Base-by-base conservation (phyloP, 1,140 invertebrate species). In the Brachionus koreanus region DNA sequence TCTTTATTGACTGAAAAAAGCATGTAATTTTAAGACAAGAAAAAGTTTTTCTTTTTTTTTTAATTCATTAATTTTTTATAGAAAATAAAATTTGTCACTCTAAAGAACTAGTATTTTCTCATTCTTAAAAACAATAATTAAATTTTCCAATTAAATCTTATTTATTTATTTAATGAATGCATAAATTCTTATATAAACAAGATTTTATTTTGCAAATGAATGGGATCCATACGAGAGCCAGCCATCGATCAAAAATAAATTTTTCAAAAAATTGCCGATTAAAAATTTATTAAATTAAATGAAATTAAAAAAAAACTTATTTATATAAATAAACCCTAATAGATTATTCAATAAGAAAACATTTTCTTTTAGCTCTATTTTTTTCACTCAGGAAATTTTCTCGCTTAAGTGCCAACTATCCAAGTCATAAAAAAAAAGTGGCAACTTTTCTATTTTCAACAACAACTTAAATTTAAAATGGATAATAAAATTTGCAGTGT, bases 401-500 rank as follows among this genome's bases (percentile, higher is more conserved):
- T 37, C 69, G 43, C 69, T 12, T 74, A 46, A 12, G 69, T 74
- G 69, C 42, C 19, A 74, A 74, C 19, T 35, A 1, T 46, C 42
- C 16, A 46, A 46, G 29, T 35, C 63, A 25, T 46, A 72, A 72
- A 43, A 42, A n/a, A 72, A 74, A 46, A 74, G 37, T 74, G 37
- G 37, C 42, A 46, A 46, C 16, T 74, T 72, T 72, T 42, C 10
- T 23, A 16, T 39, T 72, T 43, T 37, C 16, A 16, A 61, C 10
- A 9, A 69, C 65, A n/a, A 69, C 13, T n/a, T 42, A 72, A 72
- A 74, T 74, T 74, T 74, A 25, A 74, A 74, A 74, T 74, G 69
- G 69, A 13, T 74, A 74, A 74, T 74, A 74, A 74, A 74, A 43
- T 12, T 72, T 72, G n/a, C 33, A 72, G 67, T 72, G 67, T 72